A percentile compares a stretch with the other conserved stretches of the same genome.
Conservation (phyloP, 1,140 invertebrate species). For the Drosophila orena region DNA sequence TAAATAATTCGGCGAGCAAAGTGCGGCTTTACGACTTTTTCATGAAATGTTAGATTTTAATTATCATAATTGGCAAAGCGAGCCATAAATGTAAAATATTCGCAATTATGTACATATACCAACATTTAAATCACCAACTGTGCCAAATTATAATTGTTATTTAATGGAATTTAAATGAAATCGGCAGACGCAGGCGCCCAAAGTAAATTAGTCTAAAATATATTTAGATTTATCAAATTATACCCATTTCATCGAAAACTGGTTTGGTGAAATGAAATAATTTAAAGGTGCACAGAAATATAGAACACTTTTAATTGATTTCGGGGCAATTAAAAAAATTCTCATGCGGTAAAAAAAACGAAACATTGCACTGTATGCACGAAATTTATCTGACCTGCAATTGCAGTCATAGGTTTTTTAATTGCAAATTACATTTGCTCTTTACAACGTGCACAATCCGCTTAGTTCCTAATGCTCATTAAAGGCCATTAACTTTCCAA, state of each 20-base stretch:
- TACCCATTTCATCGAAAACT: not conserved
- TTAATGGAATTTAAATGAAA: conserved; percentile 12
- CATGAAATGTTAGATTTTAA: conserved; percentile 15
- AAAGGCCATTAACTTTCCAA: conserved; percentile 66
- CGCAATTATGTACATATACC: conserved; percentile 10
- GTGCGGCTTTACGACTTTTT: conserved; percentile 15
- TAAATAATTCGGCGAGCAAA: conserved; percentile 26
- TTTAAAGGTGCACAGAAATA: not conserved
- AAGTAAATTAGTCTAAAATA: not conserved
- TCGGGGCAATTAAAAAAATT: not conserved
- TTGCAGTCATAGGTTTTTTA: conserved; percentile 23
- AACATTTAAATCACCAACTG: conserved; percentile 19
- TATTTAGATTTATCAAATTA: not conserved
- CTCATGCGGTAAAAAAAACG: not conserved
- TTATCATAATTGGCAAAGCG: conserved; percentile 5
- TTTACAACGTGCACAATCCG: conserved; percentile 39
- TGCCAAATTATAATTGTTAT: not conserved
- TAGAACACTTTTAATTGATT: not conserved
- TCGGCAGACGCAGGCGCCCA: too few species aligned
- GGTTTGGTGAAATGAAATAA: not conserved
- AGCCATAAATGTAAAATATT: conserved; percentile 2
- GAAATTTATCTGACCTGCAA: conserved; percentile 4
- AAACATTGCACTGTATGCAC: not conserved
- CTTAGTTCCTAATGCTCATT: conserved; percentile 59
- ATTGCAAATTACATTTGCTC: conserved; percentile 43